A percentile compares a stretch with the other conserved stretches of the same genome.
phyloP scores from a whole-genome alignment of 2,797 vertebrate genomes.

The Pseudocheirus occidentalis region DNA sequence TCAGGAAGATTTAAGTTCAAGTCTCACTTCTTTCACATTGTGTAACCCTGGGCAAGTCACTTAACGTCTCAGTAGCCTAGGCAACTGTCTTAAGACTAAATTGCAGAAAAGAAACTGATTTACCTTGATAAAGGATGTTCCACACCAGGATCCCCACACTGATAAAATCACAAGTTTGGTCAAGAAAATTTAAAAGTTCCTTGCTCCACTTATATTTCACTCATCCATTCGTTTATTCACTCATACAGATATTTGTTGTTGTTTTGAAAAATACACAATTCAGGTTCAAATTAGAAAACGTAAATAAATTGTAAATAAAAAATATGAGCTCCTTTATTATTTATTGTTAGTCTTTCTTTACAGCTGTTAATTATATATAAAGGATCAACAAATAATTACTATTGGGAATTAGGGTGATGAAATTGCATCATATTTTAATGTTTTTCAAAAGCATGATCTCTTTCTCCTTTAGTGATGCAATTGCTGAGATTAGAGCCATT shows the following conservation, averaged over 20 bases:
- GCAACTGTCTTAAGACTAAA: not conserved
- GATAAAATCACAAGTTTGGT: not conserved
- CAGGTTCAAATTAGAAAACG: not conserved
- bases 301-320: not conserved
- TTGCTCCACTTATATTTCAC: not conserved
- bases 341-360: not conserved
- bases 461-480: slow-evolving; percentile 90
- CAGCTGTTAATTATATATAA: not conserved
- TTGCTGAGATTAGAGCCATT: slow-evolving; percentile 99
- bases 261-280: not conserved
- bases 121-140: not conserved
- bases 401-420: not conserved
- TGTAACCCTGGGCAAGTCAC: not conserved
- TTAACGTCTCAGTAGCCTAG: not conserved
- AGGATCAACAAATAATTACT: not conserved
- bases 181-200: not conserved
- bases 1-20: not conserved
- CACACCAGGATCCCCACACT: not conserved
- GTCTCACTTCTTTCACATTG: not conserved
- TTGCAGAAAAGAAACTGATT: not conserved
- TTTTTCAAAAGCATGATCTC: slow-evolving; percentile 39
- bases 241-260: not conserved
- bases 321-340: not conserved
- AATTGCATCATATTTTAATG: slow-evolving; percentile 46
- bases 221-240: not conserved